phyloP scores from a whole-genome alignment of 2,113 vertebrate genomes.

The Scopus umbretta region DNA sequence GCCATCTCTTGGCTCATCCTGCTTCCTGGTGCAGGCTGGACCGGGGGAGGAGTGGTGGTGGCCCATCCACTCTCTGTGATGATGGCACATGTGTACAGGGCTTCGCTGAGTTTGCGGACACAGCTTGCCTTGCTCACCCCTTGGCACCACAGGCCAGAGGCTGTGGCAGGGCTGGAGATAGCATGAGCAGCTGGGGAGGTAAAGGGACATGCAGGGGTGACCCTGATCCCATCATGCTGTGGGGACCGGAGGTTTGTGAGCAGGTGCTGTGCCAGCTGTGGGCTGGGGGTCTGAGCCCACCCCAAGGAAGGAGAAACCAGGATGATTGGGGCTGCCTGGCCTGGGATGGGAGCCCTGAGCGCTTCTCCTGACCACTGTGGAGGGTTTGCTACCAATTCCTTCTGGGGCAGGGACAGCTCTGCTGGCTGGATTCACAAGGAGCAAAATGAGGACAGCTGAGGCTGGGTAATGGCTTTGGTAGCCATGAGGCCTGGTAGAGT shows the following conservation, averaged over 20 bases:
- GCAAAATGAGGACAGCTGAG: not conserved
- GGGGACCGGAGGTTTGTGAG: not conserved
- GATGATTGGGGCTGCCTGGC: not conserved
- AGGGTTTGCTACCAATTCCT: not conserved
- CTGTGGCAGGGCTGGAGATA: not conserved
- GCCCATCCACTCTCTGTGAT: rapidly evolving
- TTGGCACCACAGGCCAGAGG: not conserved
- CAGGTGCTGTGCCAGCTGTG: not conserved
- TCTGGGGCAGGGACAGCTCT: not conserved
- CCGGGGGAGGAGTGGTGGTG: not conserved
- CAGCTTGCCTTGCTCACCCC: not conserved
- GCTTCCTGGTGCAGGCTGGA: not conserved
- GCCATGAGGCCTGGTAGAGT: not conserved
- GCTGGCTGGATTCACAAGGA: rapidly evolving
- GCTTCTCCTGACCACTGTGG: not conserved
- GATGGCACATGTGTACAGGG: rapidly evolving
- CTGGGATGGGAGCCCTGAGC: not conserved
- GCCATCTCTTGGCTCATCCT: not conserved
- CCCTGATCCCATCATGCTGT: rapidly evolving
- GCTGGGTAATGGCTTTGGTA: not conserved
- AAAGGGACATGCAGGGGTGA: rapidly evolving
- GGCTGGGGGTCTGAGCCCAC: not conserved
- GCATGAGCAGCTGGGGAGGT: not conserved
- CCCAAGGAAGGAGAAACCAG: not conserved
- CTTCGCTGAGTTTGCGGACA: rapidly evolving